Conservation (phyloP, 2,797 vertebrate genomes). For the Anas acuta region DNA sequence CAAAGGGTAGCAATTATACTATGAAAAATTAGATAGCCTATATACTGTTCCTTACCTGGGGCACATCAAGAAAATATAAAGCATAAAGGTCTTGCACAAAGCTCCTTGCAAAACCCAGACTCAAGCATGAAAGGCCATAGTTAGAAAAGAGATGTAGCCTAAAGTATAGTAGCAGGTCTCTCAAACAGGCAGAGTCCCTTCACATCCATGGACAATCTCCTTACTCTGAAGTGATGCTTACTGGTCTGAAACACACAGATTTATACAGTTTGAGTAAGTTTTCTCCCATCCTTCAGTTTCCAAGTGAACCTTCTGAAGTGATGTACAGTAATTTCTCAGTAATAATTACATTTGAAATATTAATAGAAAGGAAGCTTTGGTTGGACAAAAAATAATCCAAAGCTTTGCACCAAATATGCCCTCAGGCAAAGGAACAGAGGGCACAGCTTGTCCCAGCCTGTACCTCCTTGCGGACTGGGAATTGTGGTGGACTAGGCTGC, state of each 20-base stretch:
- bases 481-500: background rate
- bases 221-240: background rate
- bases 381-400: background rate
- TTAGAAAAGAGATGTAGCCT: background rate
- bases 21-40: background rate
- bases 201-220: background rate
- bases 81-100: background rate
- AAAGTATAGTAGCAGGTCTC: background rate
- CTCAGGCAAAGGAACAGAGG: background rate
- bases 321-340: background rate
- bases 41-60: background rate
- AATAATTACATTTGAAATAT: background rate
- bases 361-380: background rate
- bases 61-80: background rate
- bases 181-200: background rate
- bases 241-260: background rate
- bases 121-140: background rate
- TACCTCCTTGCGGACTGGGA: background rate
- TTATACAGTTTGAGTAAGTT: background rate
- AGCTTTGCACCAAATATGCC: accelerated
- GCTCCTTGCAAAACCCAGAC: background rate
- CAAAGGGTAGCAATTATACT: background rate
- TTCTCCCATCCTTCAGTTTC: background rate
- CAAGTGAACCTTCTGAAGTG: background rate
- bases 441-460: accelerated